Evolutionary conservation across 2,113 vertebrate species (phyloP).

Genomic region (Ceyx melanurus): DNA sequence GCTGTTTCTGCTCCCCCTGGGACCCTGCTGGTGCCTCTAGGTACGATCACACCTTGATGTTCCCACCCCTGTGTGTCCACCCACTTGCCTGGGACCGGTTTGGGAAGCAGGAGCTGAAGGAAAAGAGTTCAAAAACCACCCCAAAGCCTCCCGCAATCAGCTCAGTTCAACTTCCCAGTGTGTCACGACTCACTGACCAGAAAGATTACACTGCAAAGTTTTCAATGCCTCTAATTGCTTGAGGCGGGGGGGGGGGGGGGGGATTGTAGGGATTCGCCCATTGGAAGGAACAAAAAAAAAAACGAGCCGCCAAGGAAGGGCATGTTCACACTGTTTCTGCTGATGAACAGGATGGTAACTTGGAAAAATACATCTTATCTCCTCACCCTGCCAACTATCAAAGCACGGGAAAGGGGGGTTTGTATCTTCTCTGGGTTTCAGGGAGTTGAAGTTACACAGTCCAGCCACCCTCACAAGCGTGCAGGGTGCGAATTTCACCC

Average conservation of each 20-base stretch:
- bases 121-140: background rate
- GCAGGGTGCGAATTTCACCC: fast-evolving
- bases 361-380: background rate
- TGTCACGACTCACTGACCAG: background rate
- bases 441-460: background rate
- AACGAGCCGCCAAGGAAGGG: background rate
- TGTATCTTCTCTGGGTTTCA: background rate
- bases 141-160: background rate
- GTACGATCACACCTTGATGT: background rate
- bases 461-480: fast-evolving
- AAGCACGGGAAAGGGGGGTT: background rate
- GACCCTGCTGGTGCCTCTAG: background rate
- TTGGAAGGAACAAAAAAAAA: background rate
- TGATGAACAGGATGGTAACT: background rate
- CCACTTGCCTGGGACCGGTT: background rate
- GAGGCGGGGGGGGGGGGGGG: too few species aligned
- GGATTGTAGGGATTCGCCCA: too few species aligned
- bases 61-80: background rate
- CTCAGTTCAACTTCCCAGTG: background rate
- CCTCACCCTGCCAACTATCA: background rate
- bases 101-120: background rate
- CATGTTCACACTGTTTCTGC: background rate
- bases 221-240: background rate
- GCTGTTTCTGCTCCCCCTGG: background rate
- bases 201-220: background rate